A percentile compares a stretch with the other conserved stretches of the same genome.
Conservation (phyloP, 2,888 invertebrate species). For the Pseudolycoriella hygida region DNA sequence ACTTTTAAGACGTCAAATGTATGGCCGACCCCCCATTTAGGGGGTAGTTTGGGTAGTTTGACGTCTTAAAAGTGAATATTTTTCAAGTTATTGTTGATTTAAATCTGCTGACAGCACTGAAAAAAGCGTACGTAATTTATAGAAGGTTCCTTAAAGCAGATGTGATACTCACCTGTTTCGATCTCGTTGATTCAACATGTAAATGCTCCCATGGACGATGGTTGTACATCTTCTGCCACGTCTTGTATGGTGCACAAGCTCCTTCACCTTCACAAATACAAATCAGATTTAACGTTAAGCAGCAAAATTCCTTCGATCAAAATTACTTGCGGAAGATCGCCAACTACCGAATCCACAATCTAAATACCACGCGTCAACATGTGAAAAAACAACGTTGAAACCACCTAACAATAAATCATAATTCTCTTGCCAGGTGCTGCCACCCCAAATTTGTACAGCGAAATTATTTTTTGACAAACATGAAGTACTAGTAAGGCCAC, state of each 20-base stretch:
- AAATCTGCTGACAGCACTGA: no score
- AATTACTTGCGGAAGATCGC: conserved; percentile 40
- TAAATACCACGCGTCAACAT: conserved; percentile 77
- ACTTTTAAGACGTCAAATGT: no score
- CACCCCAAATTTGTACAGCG: conserved; percentile 66
- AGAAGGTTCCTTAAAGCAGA: no score
- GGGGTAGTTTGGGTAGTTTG: no score
- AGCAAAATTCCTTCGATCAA: neutral
- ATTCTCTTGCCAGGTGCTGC: conserved; percentile 65
- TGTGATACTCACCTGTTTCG: conserved; percentile 25
- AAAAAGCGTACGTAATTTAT: no score
- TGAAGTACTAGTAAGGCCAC: conserved; percentile 48
- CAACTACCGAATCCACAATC: conserved; percentile 78
- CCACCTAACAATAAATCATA: conserved; percentile 58
- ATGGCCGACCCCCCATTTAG: no score
- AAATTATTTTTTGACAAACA: conserved; percentile 41
- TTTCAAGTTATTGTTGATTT: no score
- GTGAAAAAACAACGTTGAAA: conserved; percentile 60
- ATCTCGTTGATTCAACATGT: conserved; percentile 22
- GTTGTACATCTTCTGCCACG: conserved; percentile 75
- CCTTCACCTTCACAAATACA: conserved; percentile 40
- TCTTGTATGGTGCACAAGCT: conserved; percentile 72
- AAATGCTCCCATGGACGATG: conserved; percentile 56
- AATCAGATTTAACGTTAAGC: neutral
- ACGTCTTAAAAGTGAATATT: no score